Evolutionary conservation across 2,113 vertebrate species (phyloP).

Genomic region (Strix aluco): DNA sequence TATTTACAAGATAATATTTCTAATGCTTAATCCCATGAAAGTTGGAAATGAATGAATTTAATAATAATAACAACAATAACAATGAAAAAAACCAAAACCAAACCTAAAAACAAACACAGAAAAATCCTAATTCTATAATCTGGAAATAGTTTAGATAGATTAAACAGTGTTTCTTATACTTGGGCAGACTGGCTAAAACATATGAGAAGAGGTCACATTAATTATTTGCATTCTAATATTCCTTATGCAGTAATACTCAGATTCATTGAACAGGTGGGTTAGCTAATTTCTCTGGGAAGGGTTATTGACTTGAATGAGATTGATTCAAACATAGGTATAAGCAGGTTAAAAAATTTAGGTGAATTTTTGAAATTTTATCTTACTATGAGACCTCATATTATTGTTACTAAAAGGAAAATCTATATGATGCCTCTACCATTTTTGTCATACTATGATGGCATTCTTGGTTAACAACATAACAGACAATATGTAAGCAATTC

Average conservation of each 20-base stretch:
- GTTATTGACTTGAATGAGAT: background rate
- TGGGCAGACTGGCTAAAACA: background rate
- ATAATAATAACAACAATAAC: background rate
- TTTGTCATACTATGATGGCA: background rate
- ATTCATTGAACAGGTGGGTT: background rate
- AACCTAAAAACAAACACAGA: background rate
- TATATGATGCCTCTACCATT: background rate
- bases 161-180: background rate
- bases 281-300: background rate
- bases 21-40: background rate
- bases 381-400: background rate
- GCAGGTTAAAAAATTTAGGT: background rate
- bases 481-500: background rate
- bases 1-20: background rate
- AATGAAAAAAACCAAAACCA: too few relatives aligned
- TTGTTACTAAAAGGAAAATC: background rate
- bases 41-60: background rate
- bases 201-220: background rate
- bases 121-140: background rate
- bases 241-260: background rate
- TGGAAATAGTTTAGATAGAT: background rate
- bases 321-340: background rate
- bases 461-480: background rate
- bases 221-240: background rate
- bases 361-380: background rate